Evolutionary conservation across 53 echinoderm and acorn worm genomes (phyloP), one percentile per base, ranked within the genome.

Genomic region (Mesocentrotus franciscanus): DNA sequence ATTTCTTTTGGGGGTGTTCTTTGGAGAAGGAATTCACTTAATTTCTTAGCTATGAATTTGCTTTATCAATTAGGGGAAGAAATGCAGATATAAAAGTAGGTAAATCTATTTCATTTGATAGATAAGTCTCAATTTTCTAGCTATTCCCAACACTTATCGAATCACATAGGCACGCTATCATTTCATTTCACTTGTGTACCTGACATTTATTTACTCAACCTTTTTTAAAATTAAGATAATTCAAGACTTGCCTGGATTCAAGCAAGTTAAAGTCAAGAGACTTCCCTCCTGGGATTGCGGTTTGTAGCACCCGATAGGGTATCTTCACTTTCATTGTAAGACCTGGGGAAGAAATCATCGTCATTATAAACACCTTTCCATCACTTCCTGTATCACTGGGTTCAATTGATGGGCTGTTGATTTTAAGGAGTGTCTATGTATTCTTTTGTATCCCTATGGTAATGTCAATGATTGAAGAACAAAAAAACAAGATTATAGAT

Each of bases 161-260:
- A 62, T 62, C 62, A 62, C 18, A 62, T 15, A 62, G 62, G 18
- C 4, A 13, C 0, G 62, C 18, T 71, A 27, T 71, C n/a, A n/a
- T 60, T 60, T 60, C 71, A 71, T 9, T 22, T 22, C 18, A 20
- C 15, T 70, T 74, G 74, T 74, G 27, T 30, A 27, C 27, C 12
- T 74, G 30, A 74, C 30, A 22, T 17, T 27, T 27, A 7, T 10
- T 74, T 29, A 10, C 12, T 74, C 27, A 13, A 29, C 30, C 27
- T 74, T 74, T 30, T 29, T 39, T 1, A 39, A 39, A 27, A 27
- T 74, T 74, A 74, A 39, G 3, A 85, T 58, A 58, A 58, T 85
- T 85, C 56, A 85, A 57, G 56, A 85, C 58, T 85, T 85, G 26
- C 87, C 87, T 85, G n/a, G 56, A 79, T 57, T 85, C 56, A n/a